Conservation (phyloP, 1,140 invertebrate species). For the Matsumurasca onukii region DNA sequence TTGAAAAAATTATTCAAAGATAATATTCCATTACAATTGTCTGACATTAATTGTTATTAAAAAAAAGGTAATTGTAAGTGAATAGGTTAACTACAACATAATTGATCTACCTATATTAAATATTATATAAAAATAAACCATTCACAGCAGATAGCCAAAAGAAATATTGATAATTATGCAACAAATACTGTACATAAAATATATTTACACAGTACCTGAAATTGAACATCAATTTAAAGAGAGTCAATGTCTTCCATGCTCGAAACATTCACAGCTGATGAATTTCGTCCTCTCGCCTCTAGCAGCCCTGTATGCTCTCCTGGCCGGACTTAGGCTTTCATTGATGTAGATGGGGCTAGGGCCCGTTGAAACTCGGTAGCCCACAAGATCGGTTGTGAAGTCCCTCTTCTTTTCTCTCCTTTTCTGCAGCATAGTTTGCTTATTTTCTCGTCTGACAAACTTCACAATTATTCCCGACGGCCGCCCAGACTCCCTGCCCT, state of each 20-base stretch:
- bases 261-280: neutral
- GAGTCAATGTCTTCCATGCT: neutral
- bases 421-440: neutral
- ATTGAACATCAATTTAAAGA: neutral
- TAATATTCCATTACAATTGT: neutral
- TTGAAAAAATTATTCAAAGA: neutral
- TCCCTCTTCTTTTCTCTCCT: constrained; percentile 1
- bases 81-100: no score
- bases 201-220: no score
- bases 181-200: no score
- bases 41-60: neutral
- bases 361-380: neutral
- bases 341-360: constrained; percentile 4
- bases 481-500: neutral
- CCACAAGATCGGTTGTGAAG: neutral
- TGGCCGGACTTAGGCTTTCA: neutral
- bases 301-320: constrained; percentile 1
- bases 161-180: no score
- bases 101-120: no score
- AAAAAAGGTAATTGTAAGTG: neutral
- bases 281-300: neutral
- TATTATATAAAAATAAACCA: no score
- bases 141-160: no score
- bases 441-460: constrained; percentile 23
- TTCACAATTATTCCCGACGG: constrained; percentile 18